Conservation (phyloP, 2,797 vertebrate species). For the Forpus xanthops region DNA sequence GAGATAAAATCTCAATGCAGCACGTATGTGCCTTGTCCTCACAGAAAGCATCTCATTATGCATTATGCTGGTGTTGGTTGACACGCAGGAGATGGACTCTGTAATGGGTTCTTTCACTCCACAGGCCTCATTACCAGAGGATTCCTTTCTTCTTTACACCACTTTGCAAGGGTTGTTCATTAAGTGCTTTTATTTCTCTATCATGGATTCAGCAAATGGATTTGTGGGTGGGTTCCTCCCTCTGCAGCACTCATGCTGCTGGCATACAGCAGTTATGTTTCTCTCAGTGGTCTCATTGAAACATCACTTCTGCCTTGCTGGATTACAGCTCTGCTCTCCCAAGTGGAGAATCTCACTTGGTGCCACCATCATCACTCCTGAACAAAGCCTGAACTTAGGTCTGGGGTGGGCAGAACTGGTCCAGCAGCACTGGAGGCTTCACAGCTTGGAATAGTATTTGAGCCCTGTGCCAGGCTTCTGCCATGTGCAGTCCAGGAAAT, state of each 20-base stretch:
- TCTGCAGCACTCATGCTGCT: neutral
- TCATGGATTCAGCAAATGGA: neutral
- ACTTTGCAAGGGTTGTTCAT: neutral
- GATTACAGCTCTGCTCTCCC: neutral
- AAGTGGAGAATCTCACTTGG: rapidly evolving
- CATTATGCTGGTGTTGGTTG: neutral
- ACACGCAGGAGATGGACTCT: neutral
- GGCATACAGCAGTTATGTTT: neutral
- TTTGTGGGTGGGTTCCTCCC: neutral
- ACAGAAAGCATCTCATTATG: rapidly evolving
- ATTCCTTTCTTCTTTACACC: neutral
- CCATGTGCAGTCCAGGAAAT: neutral
- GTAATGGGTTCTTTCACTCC: neutral
- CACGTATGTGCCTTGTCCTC: rapidly evolving
- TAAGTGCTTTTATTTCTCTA: neutral
- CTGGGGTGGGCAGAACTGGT: neutral
- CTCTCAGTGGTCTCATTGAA: neutral
- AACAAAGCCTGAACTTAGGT: neutral
- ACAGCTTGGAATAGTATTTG: neutral
- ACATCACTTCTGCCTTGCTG: neutral
- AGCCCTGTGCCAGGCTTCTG: neutral
- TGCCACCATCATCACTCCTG: neutral
- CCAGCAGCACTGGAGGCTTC: neutral
- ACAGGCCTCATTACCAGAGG: neutral
- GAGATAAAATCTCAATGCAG: neutral